Base-by-base conservation (phyloP, 2,113 vertebrate genomes). In the Empidonax traillii region DNA sequence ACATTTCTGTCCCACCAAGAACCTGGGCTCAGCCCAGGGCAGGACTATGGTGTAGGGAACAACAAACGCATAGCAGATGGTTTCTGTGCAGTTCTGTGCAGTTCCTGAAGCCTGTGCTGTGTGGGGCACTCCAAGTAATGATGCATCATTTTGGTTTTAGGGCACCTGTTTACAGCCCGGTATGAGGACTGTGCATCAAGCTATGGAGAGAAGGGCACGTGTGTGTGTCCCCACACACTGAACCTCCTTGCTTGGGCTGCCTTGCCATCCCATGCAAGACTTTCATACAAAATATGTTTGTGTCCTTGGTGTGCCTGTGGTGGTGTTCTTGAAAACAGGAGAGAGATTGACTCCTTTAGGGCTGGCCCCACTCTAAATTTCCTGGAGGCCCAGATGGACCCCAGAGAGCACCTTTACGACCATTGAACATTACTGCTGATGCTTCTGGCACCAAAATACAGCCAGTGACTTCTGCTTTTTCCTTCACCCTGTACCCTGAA, bases 351-450 rank as follows among this genome's bases (percentile, higher is more conserved):
- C 10, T 85, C 43, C 62, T 91, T 63, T 65, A 25, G 22, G 17
- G 55, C 27, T 97, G 96, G 92, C 93, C 78, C 58, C 6, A 14
- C 33, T 95, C 92, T 94, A 95, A 12, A 43, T 90, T 89, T 97
- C 33, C 87, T 92, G 53, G 85, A 93, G 68, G 46, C 62, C 67
- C 28, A 87, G 30, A 59, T 78, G 69, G 72, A 67, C 68, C 79
- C 79, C 82, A 66, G 43, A 89, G 91, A 95, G 55, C 58, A 84
- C 49, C 28, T 37, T 93, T 76, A 39, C 58, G 31, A 37, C 33
- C n/a, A 15, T 52, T n/a, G 41, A 82, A 35, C 35, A 14, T 35
- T 78, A 79, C 69, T 91, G 44, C 92, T 89, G 74, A 62, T 55
- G 39, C 41, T 95, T 90, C 66, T 96, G 92, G 79, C 43, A 46